Percentiles rank a stretch among this genome's conserved stretches.
Conservation (phyloP, 2,888 invertebrate genomes). For the Tachystola acroxantha region DNA sequence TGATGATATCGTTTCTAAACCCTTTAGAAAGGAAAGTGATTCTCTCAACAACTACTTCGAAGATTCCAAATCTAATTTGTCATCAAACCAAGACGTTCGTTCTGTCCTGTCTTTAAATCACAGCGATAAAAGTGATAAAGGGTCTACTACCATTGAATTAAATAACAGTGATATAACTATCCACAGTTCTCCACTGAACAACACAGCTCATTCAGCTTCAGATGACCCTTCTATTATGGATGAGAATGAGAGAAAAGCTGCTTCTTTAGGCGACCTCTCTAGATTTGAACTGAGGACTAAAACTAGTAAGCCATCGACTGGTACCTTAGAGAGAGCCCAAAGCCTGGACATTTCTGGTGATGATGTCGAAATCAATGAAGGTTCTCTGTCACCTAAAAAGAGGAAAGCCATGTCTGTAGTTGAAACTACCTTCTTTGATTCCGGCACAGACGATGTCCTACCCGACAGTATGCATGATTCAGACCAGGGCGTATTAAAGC, state of each 20-base stretch:
- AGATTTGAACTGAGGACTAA: slow-evolving; percentile 76
- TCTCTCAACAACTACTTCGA: slow-evolving; percentile 67
- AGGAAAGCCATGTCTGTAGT: slow-evolving; percentile 81
- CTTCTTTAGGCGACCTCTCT: slow-evolving; percentile 88
- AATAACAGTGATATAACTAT: slow-evolving; percentile 87
- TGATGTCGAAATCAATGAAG: slow-evolving; percentile 64
- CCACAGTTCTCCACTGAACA: slow-evolving; percentile 81
- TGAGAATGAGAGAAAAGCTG: slow-evolving; percentile 84
- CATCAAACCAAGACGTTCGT: slow-evolving; percentile 64
- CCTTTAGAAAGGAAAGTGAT: slow-evolving; percentile 68
- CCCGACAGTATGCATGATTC: slow-evolving; percentile 65
- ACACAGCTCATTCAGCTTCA: slow-evolving; percentile 55
- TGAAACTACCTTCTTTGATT: slow-evolving; percentile 64
- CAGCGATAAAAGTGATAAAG: slow-evolving; percentile 71
- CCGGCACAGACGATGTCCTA: slow-evolving; percentile 55
- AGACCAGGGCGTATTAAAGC: slow-evolving; percentile 57
- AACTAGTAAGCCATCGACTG: slow-evolving; percentile 65
- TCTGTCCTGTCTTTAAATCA: slow-evolving; percentile 65
- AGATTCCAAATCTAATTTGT: slow-evolving; percentile 66
- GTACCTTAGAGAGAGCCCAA: slow-evolving; percentile 86
- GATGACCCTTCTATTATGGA: slow-evolving; percentile 70
- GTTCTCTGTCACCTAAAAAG: slow-evolving; percentile 77
- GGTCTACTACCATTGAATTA: slow-evolving; percentile 83
- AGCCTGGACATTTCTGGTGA: slow-evolving; percentile 85
- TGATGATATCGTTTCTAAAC: slow-evolving; percentile 72